These are phyloP conservation scores for Cydia fagiglandana DNA, from an alignment of 1,140 invertebrate species.

Conservation along the genomic window DNA sequence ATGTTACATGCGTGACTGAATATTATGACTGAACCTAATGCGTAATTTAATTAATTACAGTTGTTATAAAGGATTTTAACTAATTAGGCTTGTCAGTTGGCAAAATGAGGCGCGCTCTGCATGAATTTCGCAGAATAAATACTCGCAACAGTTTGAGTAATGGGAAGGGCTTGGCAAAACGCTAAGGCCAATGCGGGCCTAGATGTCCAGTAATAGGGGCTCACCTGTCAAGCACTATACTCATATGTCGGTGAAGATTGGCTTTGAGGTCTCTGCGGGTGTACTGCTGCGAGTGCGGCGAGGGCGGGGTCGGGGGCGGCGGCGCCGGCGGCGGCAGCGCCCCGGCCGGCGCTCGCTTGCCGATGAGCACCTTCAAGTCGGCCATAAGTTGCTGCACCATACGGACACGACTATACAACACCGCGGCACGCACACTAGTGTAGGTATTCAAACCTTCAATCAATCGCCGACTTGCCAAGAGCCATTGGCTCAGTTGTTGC, in stretches of 20 bases:
- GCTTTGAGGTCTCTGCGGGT: conserved; percentile 71
- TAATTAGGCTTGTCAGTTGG: conserved; percentile 12
- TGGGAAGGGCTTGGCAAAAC: background rate
- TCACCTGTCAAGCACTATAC: conserved; percentile 78
- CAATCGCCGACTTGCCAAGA: conserved; percentile 67
- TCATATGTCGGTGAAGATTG: conserved; percentile 77
- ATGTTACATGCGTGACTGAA: conserved; percentile 15
- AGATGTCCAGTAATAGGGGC: conserved; percentile 38
- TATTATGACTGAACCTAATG: conserved; percentile 8
- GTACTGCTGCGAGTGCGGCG: conserved; percentile 56
- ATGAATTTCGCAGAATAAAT: conserved; percentile 13
- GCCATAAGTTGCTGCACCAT: conserved; percentile 77
- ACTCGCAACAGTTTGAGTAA: conserved; percentile 13
- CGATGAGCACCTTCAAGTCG: conserved; percentile 75
- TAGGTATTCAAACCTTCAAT: conserved; percentile 55
- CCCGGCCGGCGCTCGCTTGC: conserved; percentile 68
- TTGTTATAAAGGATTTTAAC: conserved; percentile 20
- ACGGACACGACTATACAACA: conserved; percentile 62
- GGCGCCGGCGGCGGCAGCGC: conserved; percentile 48
- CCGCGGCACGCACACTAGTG: conserved; percentile 60
- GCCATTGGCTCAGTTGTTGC: conserved; percentile 66
- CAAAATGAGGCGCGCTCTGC: conserved; percentile 12
- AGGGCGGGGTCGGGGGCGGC: conserved; percentile 38
- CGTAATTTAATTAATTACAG: conserved; percentile 25
- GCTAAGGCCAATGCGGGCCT: background rate